Base-by-base conservation (phyloP, 2,797 vertebrate species). In the Mionectes olivaceus region DNA sequence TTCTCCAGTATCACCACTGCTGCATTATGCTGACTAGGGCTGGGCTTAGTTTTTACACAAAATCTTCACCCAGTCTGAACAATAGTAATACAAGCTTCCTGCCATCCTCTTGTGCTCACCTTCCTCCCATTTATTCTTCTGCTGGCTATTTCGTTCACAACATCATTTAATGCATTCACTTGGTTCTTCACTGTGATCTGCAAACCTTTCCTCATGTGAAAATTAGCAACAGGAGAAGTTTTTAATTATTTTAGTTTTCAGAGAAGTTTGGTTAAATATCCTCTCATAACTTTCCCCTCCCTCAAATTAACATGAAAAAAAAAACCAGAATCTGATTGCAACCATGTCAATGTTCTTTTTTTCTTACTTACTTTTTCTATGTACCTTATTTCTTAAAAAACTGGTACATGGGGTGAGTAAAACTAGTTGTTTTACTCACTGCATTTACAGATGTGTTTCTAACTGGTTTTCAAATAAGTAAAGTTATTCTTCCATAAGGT, bases 381-480 rank as follows among this genome's bases (percentile, higher is more conserved):
- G 0, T 55, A 53, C 14, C 2, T 1, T 32, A 23, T 33, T 83
- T 63, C 49, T 89, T 63, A 0, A 41, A 87, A 87, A 84, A 68
- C 1, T 33, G 16, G 17, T 57, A 44, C 44, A 25, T 0, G 1
- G 13, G 5, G 28, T 44, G 13, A 79, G 7, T 65, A 55, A 76
- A 87, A 65, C 24, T 33, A 52, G 32, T 64, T 44, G 30, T n/a
- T 64, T 44, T 44, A n/a, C 61, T 44, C 32, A n/a, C 22, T 46
- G 32, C 27, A 69, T 64, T 82, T 87, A 16, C 39, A 77, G 52
- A 8, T 89, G 39, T 50, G 30, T 69, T 82, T 79, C 46, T 52
- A 84, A 84, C 11, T 35, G 53, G 5, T 71, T 79, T 89, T 57
- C 70, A 41, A 61, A 37, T 56, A 64, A 90, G 7, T 47, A 37